Evolutionary conservation across 2,888 invertebrate species (phyloP), one percentile per base, ranked within the genome.

Genomic region (Shargacucullia verbasci): DNA sequence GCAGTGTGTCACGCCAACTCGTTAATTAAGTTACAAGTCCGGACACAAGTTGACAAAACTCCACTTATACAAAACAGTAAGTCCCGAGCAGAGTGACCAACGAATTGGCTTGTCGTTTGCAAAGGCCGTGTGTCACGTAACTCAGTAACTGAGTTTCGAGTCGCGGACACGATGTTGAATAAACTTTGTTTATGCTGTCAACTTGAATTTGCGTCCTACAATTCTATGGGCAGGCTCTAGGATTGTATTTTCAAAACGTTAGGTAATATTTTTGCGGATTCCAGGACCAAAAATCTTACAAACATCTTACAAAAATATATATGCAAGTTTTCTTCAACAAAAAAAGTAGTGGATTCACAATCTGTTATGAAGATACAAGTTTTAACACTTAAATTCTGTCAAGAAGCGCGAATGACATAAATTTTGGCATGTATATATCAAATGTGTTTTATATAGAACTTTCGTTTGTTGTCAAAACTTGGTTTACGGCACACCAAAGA

Each of bases 151-250:
- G 39, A 73, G 70, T 73, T 70, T 52, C n/a, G 50, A 56, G 48
- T 59, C 62, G 60, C 46, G 56, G 64, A 62, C 63, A 67, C 60
- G 59, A 52, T 73, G 79, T 70, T 76, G 70, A 75, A 73, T 68
- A 70, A 78, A 77, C 63, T 75, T 62, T 56, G 66, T 68, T 76
- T 67, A 39, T 44, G 43, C 52, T 57, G 62, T 44, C 41, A 56
- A 66, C 58, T 70, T 31, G n/a, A 39, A 65, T 72, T 66, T 54
- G 63, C 67, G 63, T 70, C 34, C 35, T 14, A 40, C 20, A 67
- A 47, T 47, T 35, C 20, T 37, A 25, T 49, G n/a, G n/a, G n/a
- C n/a, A n/a, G n/a, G n/a, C n/a, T n/a, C n/a, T n/a, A n/a, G n/a
- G n/a, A n/a, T n/a, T n/a, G 39, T 59, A 50, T n/a, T 20, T 1